Conservation (phyloP, 2,888 invertebrate genomes). For the Yponomeuta evonymella region DNA sequence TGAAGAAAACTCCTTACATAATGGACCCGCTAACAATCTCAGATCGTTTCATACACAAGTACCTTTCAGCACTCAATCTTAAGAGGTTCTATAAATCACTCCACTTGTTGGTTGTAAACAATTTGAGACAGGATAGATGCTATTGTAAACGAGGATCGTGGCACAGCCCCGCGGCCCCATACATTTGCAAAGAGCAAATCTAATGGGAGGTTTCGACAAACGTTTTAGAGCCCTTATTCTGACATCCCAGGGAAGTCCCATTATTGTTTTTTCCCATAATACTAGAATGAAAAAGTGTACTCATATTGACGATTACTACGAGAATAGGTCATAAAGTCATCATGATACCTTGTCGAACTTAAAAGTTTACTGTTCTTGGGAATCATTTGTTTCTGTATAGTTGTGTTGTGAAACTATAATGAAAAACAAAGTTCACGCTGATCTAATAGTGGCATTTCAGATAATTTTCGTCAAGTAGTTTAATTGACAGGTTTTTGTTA, state of each 20-base stretch:
- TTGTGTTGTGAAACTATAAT: neutral
- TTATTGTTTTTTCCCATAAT: neutral
- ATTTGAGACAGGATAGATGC: slow-evolving; percentile 23
- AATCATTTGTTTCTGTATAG: slow-evolving; percentile 35
- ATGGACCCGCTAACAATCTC: neutral
- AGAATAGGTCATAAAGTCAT: slow-evolving; percentile 31
- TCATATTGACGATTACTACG: neutral
- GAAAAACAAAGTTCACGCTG: neutral
- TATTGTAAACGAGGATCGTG: slow-evolving; percentile 28
- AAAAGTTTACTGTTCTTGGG: slow-evolving; percentile 33
- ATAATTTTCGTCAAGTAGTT: neutral
- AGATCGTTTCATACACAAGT: neutral
- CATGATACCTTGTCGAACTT: slow-evolving; percentile 45
- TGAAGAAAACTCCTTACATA: neutral
- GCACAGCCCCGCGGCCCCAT: slow-evolving; percentile 25
- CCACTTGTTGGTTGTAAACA: slow-evolving; percentile 10
- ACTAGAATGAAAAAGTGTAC: neutral
- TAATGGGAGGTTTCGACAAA: slow-evolving; percentile 49
- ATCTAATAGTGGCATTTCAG: neutral
- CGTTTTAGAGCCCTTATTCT: slow-evolving; percentile 27
- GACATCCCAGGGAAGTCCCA: neutral
- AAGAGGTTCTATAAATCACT: slow-evolving; percentile 34
- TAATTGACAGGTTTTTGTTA: neutral
- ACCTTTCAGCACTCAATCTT: neutral
- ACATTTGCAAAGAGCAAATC: slow-evolving; percentile 49